Base-by-base conservation (phyloP, 1,140 invertebrate species). In the Trialeurodes vaporariorum region DNA sequence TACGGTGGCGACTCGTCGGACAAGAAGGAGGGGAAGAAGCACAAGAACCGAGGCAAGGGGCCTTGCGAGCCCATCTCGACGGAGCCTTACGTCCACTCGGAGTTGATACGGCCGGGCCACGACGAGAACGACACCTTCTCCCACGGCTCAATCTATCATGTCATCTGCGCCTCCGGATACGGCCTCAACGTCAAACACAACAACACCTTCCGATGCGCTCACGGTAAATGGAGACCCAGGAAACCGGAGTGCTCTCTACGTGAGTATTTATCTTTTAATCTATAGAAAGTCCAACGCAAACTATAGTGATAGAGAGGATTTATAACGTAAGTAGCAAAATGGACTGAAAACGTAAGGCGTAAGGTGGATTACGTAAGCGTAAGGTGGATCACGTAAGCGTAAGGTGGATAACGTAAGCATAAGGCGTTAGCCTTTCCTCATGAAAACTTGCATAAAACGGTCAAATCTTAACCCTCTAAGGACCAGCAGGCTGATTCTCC, bases 191-290 rank as follows among this genome's bases (percentile, higher is more conserved):
- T 91, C 49, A 85, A 85, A 2, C 76, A 80, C 63, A 92, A 93
- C 74, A 81, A 83, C 23, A 92, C 91, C 0, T 88, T 87, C 0
- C 86, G 87, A 72, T 93, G 91, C 75, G 84, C 87, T 1, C 77
- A 86, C 62, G 90, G 91, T 0, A 81, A 83, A 71, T 94, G 91
- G 91, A 90, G 88, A 74, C 91, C 91, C 0, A 83, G 83, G 67
- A 87, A 86, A 71, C 91, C 91, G 0, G 83, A 83, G 71, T 93
- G 91, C 75, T 78, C 84, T 73, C 86, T 89, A 70, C 77, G 89
- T 91, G 81, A 84, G 85, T 84, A n/a, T n/a, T n/a, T n/a, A n/a
- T n/a, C n/a, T n/a, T n/a, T n/a, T n/a, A n/a, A n/a, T n/a, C n/a
- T n/a, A n/a, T n/a, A n/a, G n/a, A n/a, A n/a, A n/a, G n/a, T n/a